Conservation (phyloP, 2,113 vertebrate genomes). For the Atlantisia rogersi region DNA sequence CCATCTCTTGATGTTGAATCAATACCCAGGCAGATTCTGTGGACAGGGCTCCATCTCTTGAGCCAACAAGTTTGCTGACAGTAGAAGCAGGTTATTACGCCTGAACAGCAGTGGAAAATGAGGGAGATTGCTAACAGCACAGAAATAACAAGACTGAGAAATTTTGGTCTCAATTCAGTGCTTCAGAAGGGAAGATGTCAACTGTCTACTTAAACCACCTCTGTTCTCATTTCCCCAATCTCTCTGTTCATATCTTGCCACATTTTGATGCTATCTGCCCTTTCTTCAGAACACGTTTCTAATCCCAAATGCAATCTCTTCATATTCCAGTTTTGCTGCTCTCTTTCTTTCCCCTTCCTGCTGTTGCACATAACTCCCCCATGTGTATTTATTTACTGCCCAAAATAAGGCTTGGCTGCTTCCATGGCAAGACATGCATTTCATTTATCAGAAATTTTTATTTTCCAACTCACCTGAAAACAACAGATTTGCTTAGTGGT, state of each 20-base stretch:
- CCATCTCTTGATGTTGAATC: background rate
- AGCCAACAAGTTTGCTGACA: background rate
- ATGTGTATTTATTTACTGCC: background rate
- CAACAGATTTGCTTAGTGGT: background rate
- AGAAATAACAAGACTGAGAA: background rate
- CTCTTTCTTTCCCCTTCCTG: background rate
- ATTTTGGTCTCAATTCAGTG: background rate
- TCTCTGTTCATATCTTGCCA: background rate
- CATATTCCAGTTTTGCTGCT: background rate
- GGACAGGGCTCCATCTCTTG: background rate
- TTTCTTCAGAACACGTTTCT: background rate
- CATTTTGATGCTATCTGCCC: background rate
- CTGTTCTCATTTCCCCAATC: background rate
- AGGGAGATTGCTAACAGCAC: background rate
- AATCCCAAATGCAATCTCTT: background rate
- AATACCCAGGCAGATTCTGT: background rate
- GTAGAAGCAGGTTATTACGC: background rate
- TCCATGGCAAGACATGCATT: background rate
- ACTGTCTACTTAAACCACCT: background rate
- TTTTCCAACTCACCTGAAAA: background rate
- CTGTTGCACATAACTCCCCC: background rate
- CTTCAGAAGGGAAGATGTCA: background rate
- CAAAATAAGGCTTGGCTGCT: background rate
- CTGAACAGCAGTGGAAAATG: background rate
- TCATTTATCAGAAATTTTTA: background rate